phyloP scores from a whole-genome alignment of 2,888 invertebrate species.

The Tigriopus californicus region DNA sequence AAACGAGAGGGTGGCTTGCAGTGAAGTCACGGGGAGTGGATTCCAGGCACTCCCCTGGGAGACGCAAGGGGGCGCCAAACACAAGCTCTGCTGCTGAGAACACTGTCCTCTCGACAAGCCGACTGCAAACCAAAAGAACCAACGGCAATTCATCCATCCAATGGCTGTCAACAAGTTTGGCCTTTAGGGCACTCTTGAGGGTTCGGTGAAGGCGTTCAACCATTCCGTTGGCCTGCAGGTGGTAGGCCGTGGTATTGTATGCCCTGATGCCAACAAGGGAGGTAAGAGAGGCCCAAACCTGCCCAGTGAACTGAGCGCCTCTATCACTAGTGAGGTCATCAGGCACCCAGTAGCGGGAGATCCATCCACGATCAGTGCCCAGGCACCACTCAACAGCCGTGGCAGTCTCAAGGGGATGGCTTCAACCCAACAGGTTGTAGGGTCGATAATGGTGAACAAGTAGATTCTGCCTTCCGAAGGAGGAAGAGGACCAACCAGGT shows the following conservation, averaged over 20 bases:
- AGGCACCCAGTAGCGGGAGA: conserved; percentile 20
- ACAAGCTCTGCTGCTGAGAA: too few relatives aligned
- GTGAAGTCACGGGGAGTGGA: too few relatives aligned
- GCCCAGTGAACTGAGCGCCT: conserved; percentile 19
- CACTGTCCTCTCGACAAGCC: too few relatives aligned
- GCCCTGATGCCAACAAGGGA: neutral
- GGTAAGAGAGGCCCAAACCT: conserved; percentile 15
- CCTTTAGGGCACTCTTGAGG: too few relatives aligned
- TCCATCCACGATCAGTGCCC: conserved; percentile 19
- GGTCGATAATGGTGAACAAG: conserved; percentile 18
- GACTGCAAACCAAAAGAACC: too few relatives aligned
- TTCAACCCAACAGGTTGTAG: conserved; percentile 19
- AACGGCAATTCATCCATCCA: too few relatives aligned
- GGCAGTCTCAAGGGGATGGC: conserved; percentile 19
- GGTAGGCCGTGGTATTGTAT: conserved; percentile 11
- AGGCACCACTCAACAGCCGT: conserved; percentile 17
- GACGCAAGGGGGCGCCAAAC: too few relatives aligned
- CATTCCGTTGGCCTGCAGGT: conserved; percentile 18
- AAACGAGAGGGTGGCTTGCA: too few relatives aligned
- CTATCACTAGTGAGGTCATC: conserved; percentile 20
- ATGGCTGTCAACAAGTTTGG: too few relatives aligned
- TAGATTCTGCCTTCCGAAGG: conserved; percentile 10
- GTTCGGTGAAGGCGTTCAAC: conserved; percentile 22
- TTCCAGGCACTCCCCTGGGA: too few relatives aligned
- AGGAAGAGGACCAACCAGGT: conserved; percentile 19